These are phyloP conservation scores for Nipponacmea schrenckii DNA, from an alignment of 2,888 invertebrate genomes.

Conservation along the genomic window DNA sequence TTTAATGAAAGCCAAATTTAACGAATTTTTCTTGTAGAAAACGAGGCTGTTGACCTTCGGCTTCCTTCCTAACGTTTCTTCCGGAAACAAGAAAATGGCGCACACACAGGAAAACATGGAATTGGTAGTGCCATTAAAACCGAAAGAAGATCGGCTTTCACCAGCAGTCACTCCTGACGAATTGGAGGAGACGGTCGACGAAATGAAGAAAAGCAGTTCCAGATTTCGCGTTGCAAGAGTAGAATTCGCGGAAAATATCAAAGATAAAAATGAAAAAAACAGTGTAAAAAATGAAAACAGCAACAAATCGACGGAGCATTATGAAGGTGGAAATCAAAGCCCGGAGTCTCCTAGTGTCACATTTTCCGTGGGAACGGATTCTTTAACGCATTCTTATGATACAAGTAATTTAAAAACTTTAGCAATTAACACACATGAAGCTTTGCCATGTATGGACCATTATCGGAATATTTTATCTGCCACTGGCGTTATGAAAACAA, in stretches of 20 bases:
- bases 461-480: slow-evolving; percentile 59
- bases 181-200: slow-evolving; percentile 28
- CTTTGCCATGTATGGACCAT: slow-evolving; percentile 57
- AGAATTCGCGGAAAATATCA: slow-evolving; percentile 43
- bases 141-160: neutral
- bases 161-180: slow-evolving; percentile 2
- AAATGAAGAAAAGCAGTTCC: slow-evolving; percentile 41
- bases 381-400: slow-evolving; percentile 25
- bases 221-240: slow-evolving; percentile 59
- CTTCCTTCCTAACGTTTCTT: too few relatives aligned
- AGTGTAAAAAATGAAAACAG: slow-evolving; percentile 24
- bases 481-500: slow-evolving; percentile 50
- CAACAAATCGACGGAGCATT: slow-evolving; percentile 6
- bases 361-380: slow-evolving; percentile 35
- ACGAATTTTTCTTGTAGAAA: neutral
- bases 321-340: slow-evolving; percentile 15
- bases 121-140: neutral
- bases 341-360: slow-evolving; percentile 33
- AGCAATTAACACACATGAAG: slow-evolving; percentile 55
- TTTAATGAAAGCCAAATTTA: too few relatives aligned
- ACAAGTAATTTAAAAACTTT: slow-evolving; percentile 41
- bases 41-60: slow-evolving; percentile 2
- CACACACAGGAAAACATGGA: slow-evolving; percentile 18
- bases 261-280: slow-evolving; percentile 14
- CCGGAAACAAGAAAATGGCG: slow-evolving; percentile 25